Conservation (phyloP, 1,140 invertebrate species). For the Aphaenogaster ashmeadi region DNA sequence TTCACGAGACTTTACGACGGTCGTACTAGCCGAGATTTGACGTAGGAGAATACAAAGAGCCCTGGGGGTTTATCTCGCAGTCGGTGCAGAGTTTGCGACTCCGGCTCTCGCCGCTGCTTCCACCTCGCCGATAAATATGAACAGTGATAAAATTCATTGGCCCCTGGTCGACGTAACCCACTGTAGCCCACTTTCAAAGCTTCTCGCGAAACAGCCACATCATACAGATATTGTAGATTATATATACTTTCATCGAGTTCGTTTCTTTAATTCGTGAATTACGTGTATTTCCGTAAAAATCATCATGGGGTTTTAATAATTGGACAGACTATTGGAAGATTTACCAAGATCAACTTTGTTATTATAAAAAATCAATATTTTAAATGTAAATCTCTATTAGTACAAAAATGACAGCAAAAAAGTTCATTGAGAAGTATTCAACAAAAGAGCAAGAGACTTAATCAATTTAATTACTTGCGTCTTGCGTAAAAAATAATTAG, state of each 20-base stretch:
- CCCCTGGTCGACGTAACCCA: slow-evolving; percentile 12
- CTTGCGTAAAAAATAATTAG: slow-evolving; percentile 15
- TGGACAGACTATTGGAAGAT: background rate
- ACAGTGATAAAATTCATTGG: slow-evolving; percentile 79
- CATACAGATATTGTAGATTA: slow-evolving; percentile 16
- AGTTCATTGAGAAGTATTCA: background rate
- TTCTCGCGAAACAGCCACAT: slow-evolving; percentile 23
- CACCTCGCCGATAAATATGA: slow-evolving; percentile 71
- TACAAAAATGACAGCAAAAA: background rate
- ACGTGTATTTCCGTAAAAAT: slow-evolving; percentile 19
- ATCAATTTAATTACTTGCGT: slow-evolving; percentile 16
- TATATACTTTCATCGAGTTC: slow-evolving; percentile 30
- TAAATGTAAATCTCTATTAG: background rate
- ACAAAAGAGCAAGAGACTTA: background rate
- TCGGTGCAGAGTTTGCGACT: slow-evolving; percentile 41
- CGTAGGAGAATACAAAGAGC: slow-evolving; percentile 60
- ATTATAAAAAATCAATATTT: background rate
- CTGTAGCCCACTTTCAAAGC: background rate
- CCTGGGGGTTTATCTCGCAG: slow-evolving; percentile 65
- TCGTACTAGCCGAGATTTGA: slow-evolving; percentile 68
- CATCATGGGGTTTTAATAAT: background rate
- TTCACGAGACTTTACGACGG: slow-evolving; percentile 68
- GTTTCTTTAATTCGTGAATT: slow-evolving; percentile 39
- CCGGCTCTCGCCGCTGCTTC: background rate
- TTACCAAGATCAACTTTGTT: background rate